phyloP scores from a whole-genome alignment of 1,140 invertebrate genomes.

The Drosophila bocqueti region DNA sequence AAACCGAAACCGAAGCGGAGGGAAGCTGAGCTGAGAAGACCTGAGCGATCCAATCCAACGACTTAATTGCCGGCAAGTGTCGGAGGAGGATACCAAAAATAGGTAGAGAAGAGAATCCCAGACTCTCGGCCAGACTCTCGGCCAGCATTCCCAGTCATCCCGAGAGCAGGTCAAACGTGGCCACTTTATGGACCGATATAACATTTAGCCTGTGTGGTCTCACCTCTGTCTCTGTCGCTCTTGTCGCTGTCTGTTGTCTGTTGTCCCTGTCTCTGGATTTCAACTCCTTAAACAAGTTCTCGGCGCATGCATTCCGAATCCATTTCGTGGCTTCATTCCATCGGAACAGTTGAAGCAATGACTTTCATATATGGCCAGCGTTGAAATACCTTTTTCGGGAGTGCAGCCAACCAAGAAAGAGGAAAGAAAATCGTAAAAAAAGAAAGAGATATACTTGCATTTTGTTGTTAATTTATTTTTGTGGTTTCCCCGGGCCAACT shows the following conservation, averaged over 20 bases:
- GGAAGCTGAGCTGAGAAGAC: background rate
- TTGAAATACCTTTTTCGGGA: constrained; percentile 53
- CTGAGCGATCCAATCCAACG: constrained; percentile 35
- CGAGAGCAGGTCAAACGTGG: constrained; percentile 53
- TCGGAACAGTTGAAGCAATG: constrained; percentile 53
- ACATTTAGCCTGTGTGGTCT: constrained; percentile 68
- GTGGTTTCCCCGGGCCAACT: constrained; percentile 40
- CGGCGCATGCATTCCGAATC: constrained; percentile 31
- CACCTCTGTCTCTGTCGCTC: constrained; percentile 34
- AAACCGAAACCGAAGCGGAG: constrained; percentile 37
- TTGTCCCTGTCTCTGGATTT: constrained; percentile 15
- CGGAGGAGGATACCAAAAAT: constrained; percentile 56
- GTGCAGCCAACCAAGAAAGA: constrained; percentile 23
- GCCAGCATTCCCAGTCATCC: constrained; percentile 38
- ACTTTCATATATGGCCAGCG: constrained; percentile 55
- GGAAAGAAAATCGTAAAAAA: background rate
- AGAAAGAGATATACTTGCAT: constrained; percentile 8
- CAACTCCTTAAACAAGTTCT: constrained; percentile 59
- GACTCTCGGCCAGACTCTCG: constrained; percentile 29
- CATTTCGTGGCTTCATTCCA: constrained; percentile 52
- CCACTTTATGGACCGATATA: constrained; percentile 54
- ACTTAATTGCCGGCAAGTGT: constrained; percentile 57
- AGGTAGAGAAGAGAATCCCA: constrained; percentile 51
- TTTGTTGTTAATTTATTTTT: constrained; percentile 50
- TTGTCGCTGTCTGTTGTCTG: constrained; percentile 9